Evolutionary conservation across 2,113 vertebrate genomes (phyloP), one percentile per base, ranked within the genome.

Genomic region (Pelobates fuscus): DNA sequence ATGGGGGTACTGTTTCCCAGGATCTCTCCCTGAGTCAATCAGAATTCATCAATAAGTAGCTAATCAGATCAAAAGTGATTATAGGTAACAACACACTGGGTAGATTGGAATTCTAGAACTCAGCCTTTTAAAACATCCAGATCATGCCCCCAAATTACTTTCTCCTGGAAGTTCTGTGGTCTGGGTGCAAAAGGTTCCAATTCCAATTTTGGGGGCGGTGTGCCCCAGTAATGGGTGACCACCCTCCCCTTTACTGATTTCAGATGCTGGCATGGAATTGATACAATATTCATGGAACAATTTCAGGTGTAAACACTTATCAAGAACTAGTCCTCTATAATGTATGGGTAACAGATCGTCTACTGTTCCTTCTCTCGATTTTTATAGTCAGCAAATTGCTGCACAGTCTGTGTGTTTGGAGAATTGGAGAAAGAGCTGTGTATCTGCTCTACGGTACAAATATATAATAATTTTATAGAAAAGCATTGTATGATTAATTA

Each of bases 241-340:
- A 30, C 14, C 29, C 37, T 30, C 21, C 58, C 29, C 41, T 57
- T 58, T 26, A 11, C 15, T 59, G 32, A 14, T 44, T 49, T 62
- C 58, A 62, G 37, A 71, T 62, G 41, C 59, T 32, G 11, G 21
- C 21, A 8, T 6, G 43, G 14, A n/a, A 63, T 46, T 52, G 44
- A 72, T 54, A 32, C 58, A 72, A 21, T 63, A 54, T 54, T 63
- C 44, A 52, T 52, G 30, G 12, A 52, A 8, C 26, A 23, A 26
- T 44, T 49, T 37, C 58, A 63, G 57, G 24, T 63, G 70, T 72
- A 37, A 63, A 3, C 59, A 20, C 32, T 72, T 63, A 63, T n/a
- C 25, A 37, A 26, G 57, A 49, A 26, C 24, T 25, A 14, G 18
- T 17, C n/a, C 3, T 49, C 67, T 18, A 10, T 10, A 2, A 3